Conservation (phyloP, 2,888 invertebrate species). For the Neocrepidodera transversa region DNA sequence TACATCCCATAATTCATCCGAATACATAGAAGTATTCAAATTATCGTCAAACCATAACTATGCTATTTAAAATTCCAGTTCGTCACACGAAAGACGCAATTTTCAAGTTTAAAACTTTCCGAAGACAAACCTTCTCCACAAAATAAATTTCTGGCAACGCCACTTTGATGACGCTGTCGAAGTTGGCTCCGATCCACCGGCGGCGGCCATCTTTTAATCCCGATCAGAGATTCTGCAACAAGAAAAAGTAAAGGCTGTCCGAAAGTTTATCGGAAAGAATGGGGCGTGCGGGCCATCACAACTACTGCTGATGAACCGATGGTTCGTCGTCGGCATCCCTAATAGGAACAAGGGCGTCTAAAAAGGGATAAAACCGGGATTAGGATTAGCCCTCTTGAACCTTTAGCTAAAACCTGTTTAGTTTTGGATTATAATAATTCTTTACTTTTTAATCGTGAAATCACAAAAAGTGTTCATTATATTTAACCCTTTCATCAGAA, state of each 20-base stretch:
- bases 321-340: conserved; percentile 44
- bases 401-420: neutral
- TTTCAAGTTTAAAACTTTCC: conserved; percentile 3
- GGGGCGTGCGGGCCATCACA: conserved; percentile 48
- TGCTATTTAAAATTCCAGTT: neutral
- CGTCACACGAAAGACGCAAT: conserved; percentile 3
- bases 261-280: conserved; percentile 38
- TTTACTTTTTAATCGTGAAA: too few species aligned
- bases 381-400: conserved; percentile 1
- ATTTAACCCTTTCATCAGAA: too few species aligned
- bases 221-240: conserved; percentile 34
- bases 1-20: too few species aligned
- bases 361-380: conserved; percentile 14
- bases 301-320: conserved; percentile 47
- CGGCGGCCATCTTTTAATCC: conserved; percentile 36
- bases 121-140: neutral
- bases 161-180: conserved; percentile 14
- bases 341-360: conserved; percentile 27
- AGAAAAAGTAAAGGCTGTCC: conserved; percentile 44
- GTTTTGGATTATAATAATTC: too few species aligned
- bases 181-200: conserved; percentile 24
- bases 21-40: too few species aligned
- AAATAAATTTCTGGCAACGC: conserved; percentile 14
- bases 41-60: too few species aligned
- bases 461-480: too few species aligned